Evolutionary conservation across 1,140 invertebrate species (phyloP).

Genomic region (Propsilocerus akamusi): DNA sequence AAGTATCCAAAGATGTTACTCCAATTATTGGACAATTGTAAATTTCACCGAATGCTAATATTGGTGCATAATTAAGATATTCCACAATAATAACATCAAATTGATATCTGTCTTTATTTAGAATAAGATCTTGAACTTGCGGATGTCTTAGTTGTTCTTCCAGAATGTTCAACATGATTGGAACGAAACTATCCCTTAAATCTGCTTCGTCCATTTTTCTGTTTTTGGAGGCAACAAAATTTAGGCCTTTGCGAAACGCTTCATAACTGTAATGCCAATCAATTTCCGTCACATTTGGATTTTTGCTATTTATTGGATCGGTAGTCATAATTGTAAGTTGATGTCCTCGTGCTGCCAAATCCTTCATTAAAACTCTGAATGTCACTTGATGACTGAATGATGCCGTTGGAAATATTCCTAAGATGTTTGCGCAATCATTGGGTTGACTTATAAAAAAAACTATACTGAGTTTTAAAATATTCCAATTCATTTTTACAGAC

Average conservation of each 20-base stretch:
- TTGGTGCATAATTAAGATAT: background rate
- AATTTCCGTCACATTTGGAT: background rate
- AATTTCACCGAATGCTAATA: background rate
- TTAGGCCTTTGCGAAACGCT: background rate
- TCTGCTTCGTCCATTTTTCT: background rate
- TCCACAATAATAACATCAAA: background rate
- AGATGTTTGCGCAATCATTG: constrained; percentile 15
- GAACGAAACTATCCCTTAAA: background rate
- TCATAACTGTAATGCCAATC: background rate
- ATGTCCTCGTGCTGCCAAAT: constrained; percentile 27
- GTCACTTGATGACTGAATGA: constrained; percentile 27
- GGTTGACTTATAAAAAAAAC: no score
- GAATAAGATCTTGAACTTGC: background rate
- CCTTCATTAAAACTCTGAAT: constrained; percentile 24
- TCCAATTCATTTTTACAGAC: no score
- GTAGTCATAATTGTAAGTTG: constrained; percentile 24
- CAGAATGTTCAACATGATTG: background rate
- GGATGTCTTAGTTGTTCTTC: background rate
- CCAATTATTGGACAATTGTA: background rate
- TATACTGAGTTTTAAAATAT: no score
- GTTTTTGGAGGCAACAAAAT: background rate
- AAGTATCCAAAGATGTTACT: background rate
- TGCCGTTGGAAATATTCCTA: constrained; percentile 26
- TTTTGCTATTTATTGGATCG: constrained; percentile 12
- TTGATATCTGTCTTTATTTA: background rate